These are phyloP conservation scores for Fratercula arctica DNA, from an alignment of 2,797 vertebrate species.

Conservation along the genomic window DNA sequence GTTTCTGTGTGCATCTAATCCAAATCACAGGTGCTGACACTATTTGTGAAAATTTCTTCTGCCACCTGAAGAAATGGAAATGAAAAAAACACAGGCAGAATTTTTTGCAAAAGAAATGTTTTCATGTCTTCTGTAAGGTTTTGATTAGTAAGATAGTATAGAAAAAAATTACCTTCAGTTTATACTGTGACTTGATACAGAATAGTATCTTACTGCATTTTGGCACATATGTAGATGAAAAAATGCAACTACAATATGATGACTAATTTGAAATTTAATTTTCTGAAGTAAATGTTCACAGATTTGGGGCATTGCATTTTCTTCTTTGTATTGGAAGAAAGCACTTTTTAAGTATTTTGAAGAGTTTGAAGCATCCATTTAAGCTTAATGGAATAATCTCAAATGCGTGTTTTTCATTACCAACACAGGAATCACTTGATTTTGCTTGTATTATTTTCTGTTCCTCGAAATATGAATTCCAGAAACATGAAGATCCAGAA, in stretches of 20 bases:
- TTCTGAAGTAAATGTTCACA: background rate
- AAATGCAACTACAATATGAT: background rate
- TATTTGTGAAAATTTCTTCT: background rate
- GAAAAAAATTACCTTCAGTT: background rate
- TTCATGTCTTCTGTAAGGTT: background rate
- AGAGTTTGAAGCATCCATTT: background rate
- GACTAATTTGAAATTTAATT: background rate
- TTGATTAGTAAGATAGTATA: background rate
- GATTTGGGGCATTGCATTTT: background rate
- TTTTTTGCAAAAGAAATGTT: background rate
- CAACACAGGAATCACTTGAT: background rate
- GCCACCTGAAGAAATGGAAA: background rate
- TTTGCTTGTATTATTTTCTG: background rate
- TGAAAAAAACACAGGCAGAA: background rate
- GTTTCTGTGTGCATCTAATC: background rate
- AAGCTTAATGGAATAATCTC: constrained; percentile 17
- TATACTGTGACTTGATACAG: background rate
- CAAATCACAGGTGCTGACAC: background rate
- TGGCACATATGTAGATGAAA: background rate
- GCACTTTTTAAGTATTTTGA: background rate
- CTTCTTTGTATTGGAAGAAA: background rate
- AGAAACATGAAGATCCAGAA: constrained; percentile 8
- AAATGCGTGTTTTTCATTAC: background rate
- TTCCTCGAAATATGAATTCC: background rate
- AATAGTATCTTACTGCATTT: background rate